Base-by-base conservation (phyloP, 2,888 invertebrate species). In the Cecidostiba fungosa region DNA sequence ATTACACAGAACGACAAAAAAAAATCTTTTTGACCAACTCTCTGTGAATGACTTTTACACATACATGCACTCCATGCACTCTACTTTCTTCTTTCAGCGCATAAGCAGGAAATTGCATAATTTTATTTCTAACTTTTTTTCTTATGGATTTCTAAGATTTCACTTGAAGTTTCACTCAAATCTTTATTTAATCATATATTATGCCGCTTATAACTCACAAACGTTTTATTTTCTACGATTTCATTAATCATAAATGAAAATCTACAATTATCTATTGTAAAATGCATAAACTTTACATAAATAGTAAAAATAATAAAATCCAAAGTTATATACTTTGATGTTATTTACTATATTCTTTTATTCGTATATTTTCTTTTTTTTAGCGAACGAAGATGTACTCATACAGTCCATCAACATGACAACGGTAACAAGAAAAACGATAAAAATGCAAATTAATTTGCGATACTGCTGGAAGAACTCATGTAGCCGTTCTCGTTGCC, bases 101-200 rank as follows among this genome's bases (percentile, higher is more conserved):
- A 19, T 43, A 72, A 72, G n/a, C 23, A 39, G 72, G 72, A 72
- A 43, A 43, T 72, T 43, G n/a, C 43, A 72, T 72, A 72, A 72
- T 36, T 39, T 36, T 23, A 23, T 72, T 72, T 72, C n/a, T 19
- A 23, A 72, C 29, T 72, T 36, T 39, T n/a, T 36, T 72, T 72
- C 39, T n/a, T 39, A 72, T 39, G 72, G 8, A 39, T 72, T 72
- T 19, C 72, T 43, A 39, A 39, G 72, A 43, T 72, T 72, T 72
- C 72, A 72, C 72, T 39, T 39, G 23, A 0, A 72, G 23, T 72
- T 72, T 72, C 43, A 43, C 43, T 43, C 12, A 14, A 43, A 72
- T 66, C 26, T 26, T 26, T 66, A 26, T 29, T 29, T 29, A 29
- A 62, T 62, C 19, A 62, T 10, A 26, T 26, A 50, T 16, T 16